Evolutionary conservation across 2,888 invertebrate genomes (phyloP).

Genomic region (Nymphalis urticae): DNA sequence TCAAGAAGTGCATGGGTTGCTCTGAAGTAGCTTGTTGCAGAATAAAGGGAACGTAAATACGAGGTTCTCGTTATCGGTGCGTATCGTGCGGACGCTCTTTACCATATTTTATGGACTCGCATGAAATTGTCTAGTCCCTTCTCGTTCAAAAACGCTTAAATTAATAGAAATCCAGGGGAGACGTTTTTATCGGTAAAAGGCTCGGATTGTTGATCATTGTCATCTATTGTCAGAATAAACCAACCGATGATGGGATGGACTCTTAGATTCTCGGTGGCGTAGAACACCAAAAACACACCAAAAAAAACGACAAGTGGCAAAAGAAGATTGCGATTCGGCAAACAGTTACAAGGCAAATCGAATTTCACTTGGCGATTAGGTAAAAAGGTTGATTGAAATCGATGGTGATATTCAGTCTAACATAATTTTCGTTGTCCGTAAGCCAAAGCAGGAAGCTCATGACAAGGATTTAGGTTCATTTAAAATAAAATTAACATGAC

Average conservation of each 20-base stretch:
- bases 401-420: conserved; percentile 21
- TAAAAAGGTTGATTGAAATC: conserved; percentile 21
- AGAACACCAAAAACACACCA: conserved; percentile 10
- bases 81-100: conserved; percentile 6
- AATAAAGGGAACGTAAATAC: conserved; percentile 9
- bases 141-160: conserved; percentile 9
- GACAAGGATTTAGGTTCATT: conserved; percentile 3
- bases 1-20: background rate
- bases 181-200: conserved; percentile 3
- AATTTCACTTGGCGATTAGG: conserved; percentile 22
- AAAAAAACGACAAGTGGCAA: conserved; percentile 18
- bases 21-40: conserved; percentile 1
- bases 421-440: conserved; percentile 20
- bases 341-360: conserved; percentile 22
- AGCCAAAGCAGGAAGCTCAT: conserved; percentile 19
- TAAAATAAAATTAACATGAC: background rate
- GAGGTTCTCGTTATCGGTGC: conserved; percentile 10
- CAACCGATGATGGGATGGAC: conserved; percentile 10
- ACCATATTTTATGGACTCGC: conserved; percentile 7
- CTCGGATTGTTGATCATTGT: conserved; percentile 7
- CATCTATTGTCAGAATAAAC: conserved; percentile 32
- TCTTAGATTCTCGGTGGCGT: conserved; percentile 20
- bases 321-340: conserved; percentile 18
- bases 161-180: conserved; percentile 33
- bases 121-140: conserved; percentile 15